phyloP scores from a whole-genome alignment of 2,113 vertebrate species.

The Falcunculus frontatus region DNA sequence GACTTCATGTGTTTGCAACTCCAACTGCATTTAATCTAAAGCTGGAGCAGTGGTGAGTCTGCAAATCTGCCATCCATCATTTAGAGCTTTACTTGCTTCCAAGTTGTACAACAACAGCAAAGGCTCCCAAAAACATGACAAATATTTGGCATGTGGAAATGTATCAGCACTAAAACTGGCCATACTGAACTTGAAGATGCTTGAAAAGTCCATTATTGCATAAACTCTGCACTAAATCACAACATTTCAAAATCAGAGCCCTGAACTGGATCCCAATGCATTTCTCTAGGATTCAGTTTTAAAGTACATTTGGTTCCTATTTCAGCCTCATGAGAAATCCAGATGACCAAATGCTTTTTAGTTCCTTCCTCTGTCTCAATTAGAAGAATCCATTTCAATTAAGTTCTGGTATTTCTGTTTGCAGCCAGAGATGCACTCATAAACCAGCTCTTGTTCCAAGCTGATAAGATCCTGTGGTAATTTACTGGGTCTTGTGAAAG shows the following conservation, averaged over 20 bases:
- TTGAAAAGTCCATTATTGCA: not conserved
- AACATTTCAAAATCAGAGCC: not conserved
- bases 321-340: slow-evolving; percentile 32
- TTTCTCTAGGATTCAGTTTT: not conserved
- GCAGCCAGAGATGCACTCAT: not conserved
- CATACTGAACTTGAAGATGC: not conserved
- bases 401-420: not conserved
- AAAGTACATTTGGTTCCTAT: not conserved
- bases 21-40: not conserved
- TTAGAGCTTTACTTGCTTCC: not conserved
- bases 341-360: slow-evolving; percentile 16
- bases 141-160: slow-evolving; percentile 16
- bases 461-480: not conserved
- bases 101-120: not conserved
- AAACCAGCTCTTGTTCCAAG: not conserved
- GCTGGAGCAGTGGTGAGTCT: slow-evolving; percentile 8
- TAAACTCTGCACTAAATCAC: not conserved
- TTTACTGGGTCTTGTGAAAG: not conserved
- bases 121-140: slow-evolving; percentile 24
- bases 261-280: not conserved
- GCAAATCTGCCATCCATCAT: slow-evolving; percentile 40
- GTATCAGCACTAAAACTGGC: not conserved
- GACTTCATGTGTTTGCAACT: slow-evolving; percentile 56
- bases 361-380: slow-evolving; percentile 21
- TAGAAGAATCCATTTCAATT: slow-evolving; percentile 15